A percentile compares a stretch with the other conserved stretches of the same genome.
phyloP scores from a whole-genome alignment of 2,113 vertebrate species.

The Anser cygnoides region DNA sequence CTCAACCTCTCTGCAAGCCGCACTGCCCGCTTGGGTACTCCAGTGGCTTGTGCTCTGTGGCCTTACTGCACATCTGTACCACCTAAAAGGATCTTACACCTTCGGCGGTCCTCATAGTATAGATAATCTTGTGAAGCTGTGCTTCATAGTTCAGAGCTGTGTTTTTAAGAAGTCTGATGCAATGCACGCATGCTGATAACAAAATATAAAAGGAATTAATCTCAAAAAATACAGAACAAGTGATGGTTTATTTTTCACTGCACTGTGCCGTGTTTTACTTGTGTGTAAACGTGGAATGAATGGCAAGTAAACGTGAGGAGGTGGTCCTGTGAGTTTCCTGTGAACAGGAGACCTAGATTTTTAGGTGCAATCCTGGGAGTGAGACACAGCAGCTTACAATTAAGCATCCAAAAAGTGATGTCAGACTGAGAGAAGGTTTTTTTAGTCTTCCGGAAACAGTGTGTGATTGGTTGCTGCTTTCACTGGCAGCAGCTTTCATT shows the following conservation, averaged over 20 bases:
- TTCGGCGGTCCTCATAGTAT: neutral
- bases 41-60: neutral
- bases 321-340: neutral
- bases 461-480: conserved; percentile 43
- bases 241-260: neutral
- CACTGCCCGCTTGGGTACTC: fast-evolving
- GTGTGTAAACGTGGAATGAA: neutral
- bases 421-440: neutral
- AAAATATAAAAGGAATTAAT: neutral
- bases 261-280: fast-evolving
- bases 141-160: neutral
- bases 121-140: neutral
- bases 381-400: neutral
- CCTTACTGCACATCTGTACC: neutral
- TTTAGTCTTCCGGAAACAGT: neutral
- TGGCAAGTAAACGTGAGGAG: neutral
- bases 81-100: neutral
- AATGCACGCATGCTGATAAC: neutral
- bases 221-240: neutral
- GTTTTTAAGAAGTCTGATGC: neutral
- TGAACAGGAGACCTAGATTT: neutral
- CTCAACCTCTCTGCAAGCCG: neutral
- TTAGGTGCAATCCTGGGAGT: neutral
- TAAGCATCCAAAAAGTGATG: neutral
- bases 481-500: neutral